These are phyloP conservation scores for Chiloscyllium punctatum DNA, from an alignment of 2,797 vertebrate species.

Conservation along the genomic window DNA sequence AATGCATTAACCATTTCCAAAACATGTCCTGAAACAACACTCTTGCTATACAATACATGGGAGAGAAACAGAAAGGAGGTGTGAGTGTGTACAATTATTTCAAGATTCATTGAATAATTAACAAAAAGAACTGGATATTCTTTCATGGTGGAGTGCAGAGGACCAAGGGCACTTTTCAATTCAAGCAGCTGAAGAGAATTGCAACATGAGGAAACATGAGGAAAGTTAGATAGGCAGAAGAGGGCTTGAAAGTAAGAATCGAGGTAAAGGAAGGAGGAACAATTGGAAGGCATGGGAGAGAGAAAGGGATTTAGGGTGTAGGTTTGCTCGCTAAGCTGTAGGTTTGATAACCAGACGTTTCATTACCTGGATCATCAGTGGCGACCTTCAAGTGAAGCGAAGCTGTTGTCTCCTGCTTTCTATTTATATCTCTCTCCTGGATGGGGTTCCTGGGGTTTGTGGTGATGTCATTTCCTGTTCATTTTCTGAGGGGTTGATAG, in stretches of 20 bases:
- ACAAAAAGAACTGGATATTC: background rate
- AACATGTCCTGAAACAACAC: no score
- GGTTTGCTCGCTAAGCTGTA: no score
- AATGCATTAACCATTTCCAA: no score
- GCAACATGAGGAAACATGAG: background rate
- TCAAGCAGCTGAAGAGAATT: background rate
- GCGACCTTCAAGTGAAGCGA: no score
- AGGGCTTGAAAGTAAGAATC: background rate
- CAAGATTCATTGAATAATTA: background rate
- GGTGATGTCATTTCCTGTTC: no score
- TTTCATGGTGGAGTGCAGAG: background rate
- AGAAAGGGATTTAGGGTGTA: background rate
- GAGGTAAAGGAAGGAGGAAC: background rate
- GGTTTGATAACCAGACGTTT: no score
- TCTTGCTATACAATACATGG: no score
- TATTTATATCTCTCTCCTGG: no score
- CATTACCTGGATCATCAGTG: no score
- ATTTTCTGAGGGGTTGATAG: no score
- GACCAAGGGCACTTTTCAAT: background rate
- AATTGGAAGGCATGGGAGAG: background rate
- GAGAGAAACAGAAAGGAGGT: background rate
- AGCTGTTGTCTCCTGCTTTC: no score
- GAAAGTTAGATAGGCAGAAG: background rate
- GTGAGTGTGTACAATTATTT: background rate
- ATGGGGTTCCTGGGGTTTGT: no score